Evolutionary conservation across 2,113 vertebrate species (phyloP), one percentile per base, ranked within the genome.

Genomic region (Anolis carolinensis): DNA sequence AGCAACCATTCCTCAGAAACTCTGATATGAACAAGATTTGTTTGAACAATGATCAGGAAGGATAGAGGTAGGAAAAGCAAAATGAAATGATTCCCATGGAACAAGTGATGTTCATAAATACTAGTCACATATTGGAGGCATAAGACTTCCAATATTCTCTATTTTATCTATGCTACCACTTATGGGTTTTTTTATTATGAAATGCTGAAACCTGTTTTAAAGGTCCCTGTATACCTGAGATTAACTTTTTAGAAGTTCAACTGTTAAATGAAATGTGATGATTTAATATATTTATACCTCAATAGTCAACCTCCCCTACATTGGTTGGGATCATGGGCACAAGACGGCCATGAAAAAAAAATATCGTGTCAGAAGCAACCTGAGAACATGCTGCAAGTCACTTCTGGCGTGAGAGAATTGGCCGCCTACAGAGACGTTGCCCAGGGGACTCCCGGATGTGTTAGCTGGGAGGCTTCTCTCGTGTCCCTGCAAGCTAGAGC

Each of bases 1-100:
- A 63, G 76, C 0, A 63, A 81, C 27, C 36, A 78, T 27, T 79
- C 62, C 30, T 59, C 32, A 81, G 77, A 79, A 36, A 75, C 0
- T 1, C 52, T 36, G 25, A 21, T 0, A 0, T 79, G 48, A 86
- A 84, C 1, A 87, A 0, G 27, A 27, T 23, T 65, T 30, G 73
- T 83, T 80, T 65, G n/a, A 63, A 80, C 6, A 50, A n/a, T 30
- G n/a, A 52, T 74, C 55, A 74, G 73, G 39, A 75, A 81, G 44
- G 36, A 74, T 14, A 36, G 71, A 71, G 32, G 36, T 32, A 25
- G 18, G 27, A 50, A 30, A 7, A 68, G 25, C 25, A 27, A 32
- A 82, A 52, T 27, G 89, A 79, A 52, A 70, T 72, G 14, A 16
- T 62, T 48, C 27, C 21, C 72, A 65, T 75, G 32, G 39, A 85